A percentile compares a stretch with the other conserved stretches of the same genome.
phyloP scores from a whole-genome alignment of 2,113 vertebrate species.

The Lepisosteus osseus region DNA sequence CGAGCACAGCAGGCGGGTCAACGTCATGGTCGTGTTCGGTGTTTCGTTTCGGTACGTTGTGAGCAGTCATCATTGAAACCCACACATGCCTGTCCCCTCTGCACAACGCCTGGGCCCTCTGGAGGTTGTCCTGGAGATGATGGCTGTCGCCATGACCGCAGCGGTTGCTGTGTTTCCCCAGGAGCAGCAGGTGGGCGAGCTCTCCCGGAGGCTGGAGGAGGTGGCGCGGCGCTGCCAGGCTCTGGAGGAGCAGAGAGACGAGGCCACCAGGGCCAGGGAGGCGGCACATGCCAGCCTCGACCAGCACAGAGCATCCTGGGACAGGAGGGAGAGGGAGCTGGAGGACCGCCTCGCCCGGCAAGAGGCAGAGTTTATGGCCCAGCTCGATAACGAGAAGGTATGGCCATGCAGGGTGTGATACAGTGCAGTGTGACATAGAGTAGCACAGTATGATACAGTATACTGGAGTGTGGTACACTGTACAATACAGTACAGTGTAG shows the following conservation, averaged over 20 bases:
- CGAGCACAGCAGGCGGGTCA: no score
- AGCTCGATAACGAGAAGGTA: conserved; percentile 63
- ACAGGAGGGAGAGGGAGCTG: conserved; percentile 47
- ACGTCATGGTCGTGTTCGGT: no score
- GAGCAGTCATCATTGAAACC: no score
- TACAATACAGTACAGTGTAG: no score
- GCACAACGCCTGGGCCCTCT: no score
- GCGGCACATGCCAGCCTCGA: conserved; percentile 40
- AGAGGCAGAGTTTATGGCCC: conserved; percentile 39
- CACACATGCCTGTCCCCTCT: no score
- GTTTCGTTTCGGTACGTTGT: no score
- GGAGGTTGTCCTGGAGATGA: no score
- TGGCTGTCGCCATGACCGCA: no score
- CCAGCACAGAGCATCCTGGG: conserved; percentile 42
- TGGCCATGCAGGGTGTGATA: not conserved
- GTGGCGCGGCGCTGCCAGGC: conserved; percentile 31
- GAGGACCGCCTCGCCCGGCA: conserved; percentile 36
- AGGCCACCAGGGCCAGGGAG: conserved; percentile 31
- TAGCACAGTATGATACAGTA: no score
- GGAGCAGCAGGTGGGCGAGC: conserved; percentile 32
- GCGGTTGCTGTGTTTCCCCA: conserved; percentile 6
- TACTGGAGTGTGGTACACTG: no score
- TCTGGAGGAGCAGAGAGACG: conserved; percentile 40
- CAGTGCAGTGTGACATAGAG: no score
- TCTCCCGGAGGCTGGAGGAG: conserved; percentile 22